Percentiles rank a stretch among this genome's conserved stretches.
phyloP scores from a whole-genome alignment of 2,797 vertebrate species.

The Oreortyx pictus region DNA sequence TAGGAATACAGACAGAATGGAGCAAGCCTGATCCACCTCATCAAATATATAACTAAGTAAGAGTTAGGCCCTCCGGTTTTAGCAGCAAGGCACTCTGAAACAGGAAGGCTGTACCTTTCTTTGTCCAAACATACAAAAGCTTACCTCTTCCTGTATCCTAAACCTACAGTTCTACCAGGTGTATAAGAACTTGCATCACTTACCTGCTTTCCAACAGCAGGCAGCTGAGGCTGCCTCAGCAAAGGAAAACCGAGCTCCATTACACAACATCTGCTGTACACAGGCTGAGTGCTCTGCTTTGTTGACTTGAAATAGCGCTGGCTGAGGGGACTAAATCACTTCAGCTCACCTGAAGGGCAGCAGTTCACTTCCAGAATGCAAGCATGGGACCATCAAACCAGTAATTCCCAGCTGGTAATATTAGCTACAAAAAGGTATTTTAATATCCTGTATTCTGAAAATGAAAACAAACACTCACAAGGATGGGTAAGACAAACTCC shows the following conservation, averaged over 20 bases:
- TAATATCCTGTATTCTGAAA: not conserved
- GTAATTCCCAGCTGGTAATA: accelerated
- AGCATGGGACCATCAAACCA: not conserved
- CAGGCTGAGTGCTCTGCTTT: not conserved
- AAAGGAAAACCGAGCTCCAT: not conserved
- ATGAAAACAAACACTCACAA: not conserved
- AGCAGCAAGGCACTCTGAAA: not conserved
- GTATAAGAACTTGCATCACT: not conserved
- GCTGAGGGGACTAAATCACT: not conserved
- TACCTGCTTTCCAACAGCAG: not conserved
- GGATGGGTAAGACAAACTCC: not conserved
- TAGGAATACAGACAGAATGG: not conserved
- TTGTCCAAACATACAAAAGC: not conserved
- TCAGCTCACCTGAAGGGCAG: not conserved
- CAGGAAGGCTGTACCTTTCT: not conserved
- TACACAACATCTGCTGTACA: not conserved
- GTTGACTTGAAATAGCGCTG: not conserved
- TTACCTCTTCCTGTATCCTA: not conserved
- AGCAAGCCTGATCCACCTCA: not conserved
- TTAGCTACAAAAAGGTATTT: not conserved
- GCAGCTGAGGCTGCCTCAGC: not conserved
- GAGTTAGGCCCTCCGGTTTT: not conserved
- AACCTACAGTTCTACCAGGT: not conserved
- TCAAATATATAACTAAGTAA: not conserved
- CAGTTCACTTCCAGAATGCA: not conserved